Conservation (phyloP, 2,888 invertebrate genomes). For the Acholoe squamosa region DNA sequence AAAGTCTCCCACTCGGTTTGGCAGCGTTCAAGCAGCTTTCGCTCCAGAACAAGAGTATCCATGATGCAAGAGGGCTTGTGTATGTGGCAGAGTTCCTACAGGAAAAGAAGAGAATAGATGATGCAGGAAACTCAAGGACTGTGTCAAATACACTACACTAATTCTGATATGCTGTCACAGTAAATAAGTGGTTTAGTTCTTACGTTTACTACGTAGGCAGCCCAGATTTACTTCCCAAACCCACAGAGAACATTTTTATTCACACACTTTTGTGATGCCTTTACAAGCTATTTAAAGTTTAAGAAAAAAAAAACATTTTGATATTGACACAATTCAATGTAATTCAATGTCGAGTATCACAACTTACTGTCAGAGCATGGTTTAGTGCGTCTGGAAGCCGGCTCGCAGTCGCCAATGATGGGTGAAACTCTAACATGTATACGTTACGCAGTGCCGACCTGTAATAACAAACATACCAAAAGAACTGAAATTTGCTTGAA, state of each 20-base stretch:
- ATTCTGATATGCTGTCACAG: too few species aligned
- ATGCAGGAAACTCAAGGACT: too few species aligned
- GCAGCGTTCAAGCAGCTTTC: conserved; percentile 78
- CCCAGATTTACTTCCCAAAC: too few species aligned
- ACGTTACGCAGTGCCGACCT: conserved; percentile 81
- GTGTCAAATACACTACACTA: too few species aligned
- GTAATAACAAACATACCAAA: conserved; percentile 52
- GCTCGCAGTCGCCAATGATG: conserved; percentile 80
- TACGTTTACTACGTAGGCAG: too few species aligned
- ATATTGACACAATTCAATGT: background rate
- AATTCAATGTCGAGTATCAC: background rate
- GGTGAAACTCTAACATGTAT: conserved; percentile 82
- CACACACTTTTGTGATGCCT: too few species aligned
- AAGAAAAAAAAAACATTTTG: too few species aligned
- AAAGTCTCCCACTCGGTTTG: conserved; percentile 78
- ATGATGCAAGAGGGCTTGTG: conserved; percentile 77
- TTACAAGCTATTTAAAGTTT: too few species aligned
- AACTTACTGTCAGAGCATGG: conserved; percentile 78
- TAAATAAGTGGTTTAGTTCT: too few species aligned
- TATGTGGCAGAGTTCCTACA: conserved; percentile 78
- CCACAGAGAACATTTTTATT: too few species aligned
- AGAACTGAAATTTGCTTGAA: too few species aligned
- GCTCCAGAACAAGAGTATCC: conserved; percentile 78
- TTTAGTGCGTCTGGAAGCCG: conserved; percentile 79
- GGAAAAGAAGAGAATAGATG: conserved; percentile 25